Conservation (phyloP, 2,113 vertebrate species). For the Callopanchax toddi region DNA sequence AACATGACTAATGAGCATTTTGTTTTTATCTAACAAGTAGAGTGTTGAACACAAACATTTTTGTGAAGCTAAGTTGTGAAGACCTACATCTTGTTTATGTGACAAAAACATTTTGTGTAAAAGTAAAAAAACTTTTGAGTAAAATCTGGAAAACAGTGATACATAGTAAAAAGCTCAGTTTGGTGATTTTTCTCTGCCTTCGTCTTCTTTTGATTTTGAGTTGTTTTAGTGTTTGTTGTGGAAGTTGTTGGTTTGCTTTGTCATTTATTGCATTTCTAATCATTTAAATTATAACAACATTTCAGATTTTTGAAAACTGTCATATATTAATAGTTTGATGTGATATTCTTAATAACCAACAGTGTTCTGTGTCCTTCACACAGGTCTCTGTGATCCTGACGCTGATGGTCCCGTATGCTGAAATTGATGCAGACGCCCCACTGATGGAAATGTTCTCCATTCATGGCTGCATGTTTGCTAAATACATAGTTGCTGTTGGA, state of each 20-base stretch:
- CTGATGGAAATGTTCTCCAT: slow-evolving; percentile 97
- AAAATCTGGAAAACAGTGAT: too few relatives aligned
- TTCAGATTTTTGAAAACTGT: background rate
- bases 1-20: slow-evolving; percentile 16
- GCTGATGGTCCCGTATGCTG: slow-evolving; percentile 91
- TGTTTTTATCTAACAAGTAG: background rate
- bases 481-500: slow-evolving; percentile 94
- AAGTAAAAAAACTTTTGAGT: too few relatives aligned
- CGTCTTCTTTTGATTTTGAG: too few relatives aligned
- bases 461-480: slow-evolving; percentile 90
- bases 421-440: slow-evolving; percentile 93
- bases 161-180: too few relatives aligned
- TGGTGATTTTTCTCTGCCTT: too few relatives aligned
- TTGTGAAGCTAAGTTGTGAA: background rate
- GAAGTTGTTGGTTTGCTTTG: too few relatives aligned
- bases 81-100: too few relatives aligned
- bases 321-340: too few relatives aligned
- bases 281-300: too few relatives aligned
- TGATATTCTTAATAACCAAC: background rate
- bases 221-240: too few relatives aligned
- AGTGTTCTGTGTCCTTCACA: slow-evolving; percentile 37
- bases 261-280: too few relatives aligned
- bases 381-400: slow-evolving; percentile 97
- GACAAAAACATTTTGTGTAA: too few relatives aligned
- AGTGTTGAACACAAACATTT: background rate